phyloP scores from a whole-genome alignment of 2,797 vertebrate species.

The Nyctalus aviator region DNA sequence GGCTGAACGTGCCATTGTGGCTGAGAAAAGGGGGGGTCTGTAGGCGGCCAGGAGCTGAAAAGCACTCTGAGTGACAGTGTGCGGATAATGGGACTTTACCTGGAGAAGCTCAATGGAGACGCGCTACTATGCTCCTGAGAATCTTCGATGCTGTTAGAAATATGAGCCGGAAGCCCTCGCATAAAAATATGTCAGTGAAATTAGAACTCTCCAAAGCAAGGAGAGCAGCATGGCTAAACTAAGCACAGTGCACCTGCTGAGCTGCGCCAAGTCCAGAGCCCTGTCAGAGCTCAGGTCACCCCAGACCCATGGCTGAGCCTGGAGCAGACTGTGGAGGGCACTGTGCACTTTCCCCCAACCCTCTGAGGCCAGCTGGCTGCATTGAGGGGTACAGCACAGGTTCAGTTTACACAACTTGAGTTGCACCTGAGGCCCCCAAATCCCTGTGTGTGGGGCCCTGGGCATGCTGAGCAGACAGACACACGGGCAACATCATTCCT shows the following conservation, averaged over 20 bases:
- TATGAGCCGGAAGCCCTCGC: not conserved
- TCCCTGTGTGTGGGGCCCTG: not conserved
- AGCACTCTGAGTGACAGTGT: not conserved
- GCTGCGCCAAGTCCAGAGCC: not conserved
- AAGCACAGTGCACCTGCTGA: not conserved
- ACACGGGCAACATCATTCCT: not conserved
- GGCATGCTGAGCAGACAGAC: not conserved
- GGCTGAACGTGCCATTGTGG: not conserved
- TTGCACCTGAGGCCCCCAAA: not conserved
- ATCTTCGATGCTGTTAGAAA: not conserved
- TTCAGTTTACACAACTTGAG: not conserved
- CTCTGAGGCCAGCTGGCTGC: not conserved
- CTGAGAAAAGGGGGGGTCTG: not conserved
- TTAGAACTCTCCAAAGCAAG: not conserved
- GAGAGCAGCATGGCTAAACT: not conserved
- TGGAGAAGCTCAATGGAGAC: not conserved
- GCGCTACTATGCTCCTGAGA: not conserved
- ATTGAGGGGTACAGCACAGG: not conserved
- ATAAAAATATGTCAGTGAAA: not conserved
- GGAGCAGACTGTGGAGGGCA: not conserved
- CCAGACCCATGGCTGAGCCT: not conserved
- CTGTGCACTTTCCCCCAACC: not conserved
- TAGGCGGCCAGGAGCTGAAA: not conserved
- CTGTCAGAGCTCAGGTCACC: slow-evolving; percentile 35
- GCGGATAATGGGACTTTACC: not conserved